These are phyloP conservation scores for Scylla paramamosain DNA, from an alignment of 1,140 invertebrate genomes.

Conservation along the genomic window DNA sequence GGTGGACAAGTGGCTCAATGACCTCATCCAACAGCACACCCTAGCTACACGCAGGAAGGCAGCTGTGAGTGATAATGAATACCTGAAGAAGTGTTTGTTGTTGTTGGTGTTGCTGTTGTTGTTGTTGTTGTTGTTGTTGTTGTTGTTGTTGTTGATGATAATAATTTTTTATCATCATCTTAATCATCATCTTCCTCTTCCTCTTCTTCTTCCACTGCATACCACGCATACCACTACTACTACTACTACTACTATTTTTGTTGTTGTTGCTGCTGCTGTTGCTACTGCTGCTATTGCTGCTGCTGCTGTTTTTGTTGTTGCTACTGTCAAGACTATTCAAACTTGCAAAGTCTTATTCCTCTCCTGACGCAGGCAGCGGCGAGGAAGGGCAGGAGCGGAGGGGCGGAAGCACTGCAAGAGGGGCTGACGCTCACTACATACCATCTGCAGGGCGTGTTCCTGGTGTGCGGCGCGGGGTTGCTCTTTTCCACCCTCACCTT, in stretches of 20 bases:
- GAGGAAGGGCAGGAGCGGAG: background rate
- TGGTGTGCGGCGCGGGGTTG: slow-evolving; percentile 23
- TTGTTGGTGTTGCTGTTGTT: background rate
- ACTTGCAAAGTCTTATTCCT: background rate
- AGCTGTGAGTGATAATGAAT: background rate
- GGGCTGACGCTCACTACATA: slow-evolving; percentile 58
- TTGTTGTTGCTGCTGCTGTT: too few species aligned
- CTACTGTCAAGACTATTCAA: too few species aligned
- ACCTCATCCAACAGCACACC: slow-evolving; percentile 49
- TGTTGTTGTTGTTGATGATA: background rate
- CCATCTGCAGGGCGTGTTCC: slow-evolving; percentile 71
- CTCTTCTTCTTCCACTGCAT: too few species aligned
- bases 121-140: background rate
- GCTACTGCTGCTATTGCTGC: too few species aligned
- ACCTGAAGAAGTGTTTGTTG: too few species aligned
- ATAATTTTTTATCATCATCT: too few species aligned
- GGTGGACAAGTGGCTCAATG: slow-evolving; percentile 60
- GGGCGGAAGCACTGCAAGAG: too few species aligned
- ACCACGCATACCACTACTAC: too few species aligned
- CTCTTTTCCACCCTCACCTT: slow-evolving; percentile 11
- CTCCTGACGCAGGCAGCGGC: background rate
- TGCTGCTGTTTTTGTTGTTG: too few species aligned
- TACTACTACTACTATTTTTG: too few species aligned
- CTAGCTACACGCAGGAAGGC: slow-evolving; percentile 30
- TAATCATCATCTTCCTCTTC: too few species aligned